Conservation (phyloP, 92 coral and sea anemone species). For the Diadumene lineata region DNA sequence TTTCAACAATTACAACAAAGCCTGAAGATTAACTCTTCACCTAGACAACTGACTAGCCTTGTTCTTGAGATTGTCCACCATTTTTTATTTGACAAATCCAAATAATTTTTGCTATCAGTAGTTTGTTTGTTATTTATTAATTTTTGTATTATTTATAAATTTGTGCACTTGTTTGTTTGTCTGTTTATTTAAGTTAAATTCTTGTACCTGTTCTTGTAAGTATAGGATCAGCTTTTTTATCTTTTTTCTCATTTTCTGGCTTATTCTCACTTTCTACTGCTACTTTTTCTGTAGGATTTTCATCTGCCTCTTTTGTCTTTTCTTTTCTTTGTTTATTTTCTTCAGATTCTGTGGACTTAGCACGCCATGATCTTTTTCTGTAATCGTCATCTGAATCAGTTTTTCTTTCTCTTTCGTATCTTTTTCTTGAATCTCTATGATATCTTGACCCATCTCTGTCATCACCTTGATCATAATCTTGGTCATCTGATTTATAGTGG, state of each 20-base stretch:
- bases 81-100: too few species aligned
- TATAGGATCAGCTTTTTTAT: slow-evolving; percentile 60
- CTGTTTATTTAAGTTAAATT: too few species aligned
- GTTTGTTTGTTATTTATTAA: too few species aligned
- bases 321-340: neutral
- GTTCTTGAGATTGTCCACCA: too few species aligned
- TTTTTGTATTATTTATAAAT: too few species aligned
- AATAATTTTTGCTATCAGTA: too few species aligned
- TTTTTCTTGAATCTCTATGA: slow-evolving; percentile 6
- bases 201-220: slow-evolving; percentile 74
- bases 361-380: slow-evolving; percentile 28
- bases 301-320: slow-evolving; percentile 21
- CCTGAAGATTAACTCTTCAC: too few species aligned
- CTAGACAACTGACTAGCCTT: too few species aligned
- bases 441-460: slow-evolving; percentile 15
- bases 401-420: slow-evolving; percentile 26
- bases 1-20: too few species aligned
- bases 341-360: slow-evolving; percentile 7
- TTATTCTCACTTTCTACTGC: neutral
- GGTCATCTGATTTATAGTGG: neutral
- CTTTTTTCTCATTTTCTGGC: slow-evolving; percentile 40
- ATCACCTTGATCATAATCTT: slow-evolving; percentile 13
- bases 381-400: slow-evolving; percentile 26
- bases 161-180: too few species aligned
- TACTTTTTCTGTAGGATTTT: slow-evolving; percentile 11